Evolutionary conservation across 2,113 vertebrate genomes (phyloP).

Genomic region (Triplophysa siluroides): DNA sequence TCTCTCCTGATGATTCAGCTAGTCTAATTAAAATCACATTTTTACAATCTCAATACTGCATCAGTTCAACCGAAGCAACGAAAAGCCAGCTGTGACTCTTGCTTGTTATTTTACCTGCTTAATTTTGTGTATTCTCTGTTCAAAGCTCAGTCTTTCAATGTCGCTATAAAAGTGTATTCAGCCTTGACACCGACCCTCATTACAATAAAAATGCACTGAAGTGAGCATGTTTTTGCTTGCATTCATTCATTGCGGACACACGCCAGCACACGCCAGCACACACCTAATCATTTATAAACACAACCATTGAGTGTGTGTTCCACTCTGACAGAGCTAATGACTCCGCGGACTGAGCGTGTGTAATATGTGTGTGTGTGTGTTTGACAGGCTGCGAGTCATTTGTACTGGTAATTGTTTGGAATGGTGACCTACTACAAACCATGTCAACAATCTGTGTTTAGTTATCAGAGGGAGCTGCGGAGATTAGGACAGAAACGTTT

Average conservation of each 20-base stretch:
- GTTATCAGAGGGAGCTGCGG: background rate
- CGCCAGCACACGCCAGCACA: conserved; percentile 42
- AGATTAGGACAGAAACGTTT: conserved; percentile 8
- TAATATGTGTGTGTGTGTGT: conserved; percentile 11
- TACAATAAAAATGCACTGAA: conserved; percentile 52
- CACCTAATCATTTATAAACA: conserved; percentile 45
- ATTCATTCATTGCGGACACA: conserved; percentile 37
- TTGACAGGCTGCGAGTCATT: conserved; percentile 27
- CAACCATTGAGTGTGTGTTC: conserved; percentile 1
- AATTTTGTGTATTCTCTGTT: conserved; percentile 51
- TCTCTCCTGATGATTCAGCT: background rate
- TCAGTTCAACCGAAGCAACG: background rate
- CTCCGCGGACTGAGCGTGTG: conserved; percentile 16
- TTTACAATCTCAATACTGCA: background rate
- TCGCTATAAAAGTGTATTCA: conserved; percentile 59
- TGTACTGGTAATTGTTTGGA: conserved; percentile 3
- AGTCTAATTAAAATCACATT: background rate
- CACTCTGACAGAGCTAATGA: conserved; percentile 33
- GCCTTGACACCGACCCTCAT: conserved; percentile 59
- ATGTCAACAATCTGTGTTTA: conserved; percentile 14
- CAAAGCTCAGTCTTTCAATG: conserved; percentile 53
- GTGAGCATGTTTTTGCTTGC: background rate
- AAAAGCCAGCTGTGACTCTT: background rate
- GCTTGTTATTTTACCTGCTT: background rate
- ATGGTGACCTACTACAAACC: conserved; percentile 34